Evolutionary conservation across 2,888 invertebrate species (phyloP), one percentile per base, ranked within the genome.

Genomic region (Phalera bucephala): DNA sequence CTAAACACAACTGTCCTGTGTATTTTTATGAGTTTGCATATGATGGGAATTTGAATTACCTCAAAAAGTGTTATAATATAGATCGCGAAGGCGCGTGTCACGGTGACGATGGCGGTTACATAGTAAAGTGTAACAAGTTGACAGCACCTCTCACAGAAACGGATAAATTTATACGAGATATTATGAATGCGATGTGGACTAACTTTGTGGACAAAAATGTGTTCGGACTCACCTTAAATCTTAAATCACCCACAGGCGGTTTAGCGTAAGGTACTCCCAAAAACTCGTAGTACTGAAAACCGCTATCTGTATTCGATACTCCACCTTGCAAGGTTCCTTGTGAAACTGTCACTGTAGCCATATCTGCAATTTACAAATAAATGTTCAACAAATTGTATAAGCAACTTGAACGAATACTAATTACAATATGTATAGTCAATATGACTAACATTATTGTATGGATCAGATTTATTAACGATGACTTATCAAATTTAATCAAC

Each of bases 21-120:
- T 93, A 90, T 52, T 86, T 92, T 5, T 93, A 92, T 49, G 86
- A 90, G 36, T 93, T 93, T 58, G 76, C 91, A 0, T 92, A 92
- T 40, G 86, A 90, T 25, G 92, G 92, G 1, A 73, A 69, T 8
- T 72, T 91, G 2, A 92, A 92, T 60, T 80, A 88, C 40, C 70
- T 84, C n/a, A 92, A 92, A 49, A 81, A 77, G 33, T 60, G 77
- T 5, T 59, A 78, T 7, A 74, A 81, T 15, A 74, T 91, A 8
- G 48, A 81, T 0, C 70, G 88, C 0, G 64, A 74, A 48, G 93
- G 93, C 2, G 89, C 91, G 0, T 89, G 91, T 21, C 93, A 93
- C 57, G 91, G 82, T 0, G 93, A 93, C 47, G 93, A 93, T 0
- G 69, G 91, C 0, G 90, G 90, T 7, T 93, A 93, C 50, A 40